Evolutionary conservation across 2,797 vertebrate genomes (phyloP), one percentile per base, ranked within the genome.

Genomic region (Fistularia tabacaria): DNA sequence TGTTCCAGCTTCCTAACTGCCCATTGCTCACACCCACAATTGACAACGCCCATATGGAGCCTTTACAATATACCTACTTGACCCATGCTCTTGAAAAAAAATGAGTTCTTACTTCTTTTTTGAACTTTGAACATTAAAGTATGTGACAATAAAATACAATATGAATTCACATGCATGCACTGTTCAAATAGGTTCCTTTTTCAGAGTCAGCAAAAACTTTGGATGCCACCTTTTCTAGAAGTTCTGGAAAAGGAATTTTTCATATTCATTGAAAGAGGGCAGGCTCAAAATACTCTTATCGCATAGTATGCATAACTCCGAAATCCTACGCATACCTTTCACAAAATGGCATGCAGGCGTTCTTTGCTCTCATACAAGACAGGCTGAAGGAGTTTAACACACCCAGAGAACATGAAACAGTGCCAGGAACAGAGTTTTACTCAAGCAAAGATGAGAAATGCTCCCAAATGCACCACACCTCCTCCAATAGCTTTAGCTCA

Each of bases 1-100:
- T 66, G 42, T 76, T 83, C 84, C 69, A 76, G 49, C 79, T 81
- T 85, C 73, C 74, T 76, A 69, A 78, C 66, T 84, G 66, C 78
- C 69, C 15, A 36, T 51, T 45, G 73, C 54, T 73, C 74, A 85
- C 80, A 77, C 80, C 71, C 83, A 78, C 66, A 54, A 44, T 42
- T 64, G 87, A 68, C 84, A 81, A 90, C 86, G 65, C 86, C 88
- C 76, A 66, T 75, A 70, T 69, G 64, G 38, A 56, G 45, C 56
- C 52, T 46, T 54, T 40, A 9, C 49, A 46, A 8, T 14, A 57
- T 49, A 55, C 49, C 9, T 25, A 25, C 2, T 25, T 25, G 25
- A 25, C 25, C 25, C 25, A 25, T 25, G 25, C 25, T 25, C 38
- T 66, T 9, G 45, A 8, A 25, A n/a, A 51, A 46, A 51, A 71